Base-by-base conservation (phyloP, 1,140 invertebrate species). In the Drosophila fuyamai region DNA sequence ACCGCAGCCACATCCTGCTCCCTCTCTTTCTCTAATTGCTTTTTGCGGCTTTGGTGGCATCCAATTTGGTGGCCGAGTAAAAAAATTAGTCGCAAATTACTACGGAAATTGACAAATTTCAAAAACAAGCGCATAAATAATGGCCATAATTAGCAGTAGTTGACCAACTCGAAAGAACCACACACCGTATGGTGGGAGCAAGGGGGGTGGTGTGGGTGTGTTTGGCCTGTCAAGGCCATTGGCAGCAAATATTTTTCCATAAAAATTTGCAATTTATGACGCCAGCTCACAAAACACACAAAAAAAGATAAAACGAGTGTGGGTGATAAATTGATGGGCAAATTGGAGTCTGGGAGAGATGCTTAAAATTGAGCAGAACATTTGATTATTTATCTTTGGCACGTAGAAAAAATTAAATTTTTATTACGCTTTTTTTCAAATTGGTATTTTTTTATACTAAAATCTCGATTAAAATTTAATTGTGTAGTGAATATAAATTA, bases 101-200 rank as follows among this genome's bases (percentile, higher is more conserved):
- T 63, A 16, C 58, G 71, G 70, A 62, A 75, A 74, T 75, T 73
- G 70, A 61, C 51, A 75, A 62, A 72, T 72, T 72, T 43, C 16
- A 18, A 71, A 68, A 68, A 57, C 63, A 70, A 56, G 63, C 72
- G 32, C 70, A 75, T 74, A 75, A 75, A 75, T 75, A 75, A 75
- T 55, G 53, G 43, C 59, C 70, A 74, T 75, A 75, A 75, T 75
- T 75, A 75, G 72, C 68, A 58, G 68, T 61, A 62, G 57, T 56
- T 75, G 72, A 63, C 70, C 68, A 51, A 38, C 51, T 40, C 14
- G 56, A 38, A 46, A 40, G 38, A 41, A 14, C 47, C 50, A 36
- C 50, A 51, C 50, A 51, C 29, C 48, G n/a, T 23, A 5, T 46
- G 9, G 8, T 10, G 5, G 58, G 29, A 0, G 29, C 6, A 0